Percentiles rank a stretch among this genome's conserved stretches.
Evolutionary conservation across 2,888 invertebrate genomes (phyloP).

Genomic region (Ophioninae sp.): DNA sequence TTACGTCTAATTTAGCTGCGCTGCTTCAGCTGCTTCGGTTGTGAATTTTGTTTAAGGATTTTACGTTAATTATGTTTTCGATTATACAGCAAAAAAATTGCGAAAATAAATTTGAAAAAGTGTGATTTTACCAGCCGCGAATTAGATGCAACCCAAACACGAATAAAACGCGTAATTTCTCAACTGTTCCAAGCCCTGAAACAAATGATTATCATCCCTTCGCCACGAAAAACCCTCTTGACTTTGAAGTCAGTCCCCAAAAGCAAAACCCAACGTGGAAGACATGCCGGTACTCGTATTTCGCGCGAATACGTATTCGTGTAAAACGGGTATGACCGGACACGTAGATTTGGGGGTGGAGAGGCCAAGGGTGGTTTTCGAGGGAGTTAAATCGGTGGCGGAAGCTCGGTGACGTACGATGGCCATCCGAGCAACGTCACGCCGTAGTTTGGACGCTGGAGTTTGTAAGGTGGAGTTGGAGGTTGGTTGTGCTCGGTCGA

Average conservation of each 20-base stretch:
- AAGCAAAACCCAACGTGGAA: conserved; percentile 43
- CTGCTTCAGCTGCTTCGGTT: too few species aligned
- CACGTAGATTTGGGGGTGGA: conserved; percentile 26
- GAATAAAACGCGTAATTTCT: too few species aligned
- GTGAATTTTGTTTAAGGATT: too few species aligned
- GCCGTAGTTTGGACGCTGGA: conserved; percentile 23
- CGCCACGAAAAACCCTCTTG: conserved; percentile 17
- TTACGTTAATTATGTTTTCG: too few species aligned
- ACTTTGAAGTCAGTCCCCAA: conserved; percentile 17
- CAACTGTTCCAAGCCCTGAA: too few species aligned
- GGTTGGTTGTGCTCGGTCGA: conserved; percentile 16
- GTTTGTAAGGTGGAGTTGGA: conserved; percentile 17
- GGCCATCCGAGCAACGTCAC: conserved; percentile 24
- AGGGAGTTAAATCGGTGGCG: conserved; percentile 28
- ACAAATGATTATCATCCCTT: background rate
- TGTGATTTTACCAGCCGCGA: too few species aligned
- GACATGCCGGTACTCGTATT: background rate
- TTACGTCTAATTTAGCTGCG: too few species aligned
- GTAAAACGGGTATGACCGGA: conserved; percentile 18
- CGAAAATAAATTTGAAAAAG: too few species aligned
- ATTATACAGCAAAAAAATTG: too few species aligned
- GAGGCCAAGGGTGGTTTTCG: conserved; percentile 18
- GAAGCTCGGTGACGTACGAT: conserved; percentile 19
- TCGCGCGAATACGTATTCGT: background rate
- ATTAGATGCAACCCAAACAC: too few species aligned